These are phyloP conservation scores for Chydorus sphaericus DNA, from an alignment of 2,888 invertebrate species.

Conservation along the genomic window DNA sequence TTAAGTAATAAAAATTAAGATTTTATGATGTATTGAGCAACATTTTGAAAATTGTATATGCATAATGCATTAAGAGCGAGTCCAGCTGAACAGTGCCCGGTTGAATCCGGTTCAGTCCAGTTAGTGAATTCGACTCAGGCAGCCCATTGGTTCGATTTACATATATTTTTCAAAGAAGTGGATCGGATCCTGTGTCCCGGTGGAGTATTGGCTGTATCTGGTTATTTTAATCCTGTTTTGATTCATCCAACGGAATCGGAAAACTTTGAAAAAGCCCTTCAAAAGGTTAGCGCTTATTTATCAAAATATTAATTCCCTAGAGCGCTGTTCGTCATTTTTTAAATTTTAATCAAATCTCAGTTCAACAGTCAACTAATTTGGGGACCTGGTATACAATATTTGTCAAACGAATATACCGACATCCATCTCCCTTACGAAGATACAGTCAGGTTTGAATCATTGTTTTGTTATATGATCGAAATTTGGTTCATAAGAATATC, in stretches of 20 bases:
- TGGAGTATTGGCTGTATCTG: conserved; percentile 24
- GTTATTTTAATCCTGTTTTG: conserved; percentile 12
- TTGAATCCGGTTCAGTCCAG: conserved; percentile 21
- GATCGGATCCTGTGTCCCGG: conserved; percentile 25
- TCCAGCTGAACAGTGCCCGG: conserved; percentile 25
- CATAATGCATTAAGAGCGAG: too few relatives aligned
- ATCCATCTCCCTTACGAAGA: conserved; percentile 21
- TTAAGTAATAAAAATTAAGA: too few relatives aligned
- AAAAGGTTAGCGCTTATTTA: conserved; percentile 21
- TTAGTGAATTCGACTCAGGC: conserved; percentile 28
- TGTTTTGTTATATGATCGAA: background rate
- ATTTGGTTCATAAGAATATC: background rate
- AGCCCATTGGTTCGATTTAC: conserved; percentile 29
- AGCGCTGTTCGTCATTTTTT: background rate
- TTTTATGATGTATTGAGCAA: too few relatives aligned
- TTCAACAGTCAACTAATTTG: too few relatives aligned
- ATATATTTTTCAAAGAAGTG: conserved; percentile 27
- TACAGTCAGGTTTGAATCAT: conserved; percentile 9
- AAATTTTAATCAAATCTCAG: background rate
- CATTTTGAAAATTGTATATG: too few relatives aligned
- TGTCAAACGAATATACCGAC: conserved; percentile 18
- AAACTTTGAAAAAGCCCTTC: conserved; percentile 20
- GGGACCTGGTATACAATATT: background rate
- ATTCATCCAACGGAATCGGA: conserved; percentile 9
- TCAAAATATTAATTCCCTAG: background rate